phyloP scores from a whole-genome alignment of 2,113 vertebrate species.

The Menura novaehollandiae region DNA sequence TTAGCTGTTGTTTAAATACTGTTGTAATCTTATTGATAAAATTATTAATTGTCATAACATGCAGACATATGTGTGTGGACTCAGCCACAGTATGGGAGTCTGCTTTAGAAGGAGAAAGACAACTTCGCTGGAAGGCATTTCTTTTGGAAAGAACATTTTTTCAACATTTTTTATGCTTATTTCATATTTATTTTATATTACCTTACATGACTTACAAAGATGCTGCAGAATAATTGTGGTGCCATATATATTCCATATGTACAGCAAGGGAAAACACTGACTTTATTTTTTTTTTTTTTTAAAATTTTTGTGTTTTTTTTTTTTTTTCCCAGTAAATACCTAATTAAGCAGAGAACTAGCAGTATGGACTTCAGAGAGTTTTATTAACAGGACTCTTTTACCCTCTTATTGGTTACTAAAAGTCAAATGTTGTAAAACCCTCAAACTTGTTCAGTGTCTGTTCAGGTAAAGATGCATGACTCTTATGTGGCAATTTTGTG shows the following conservation, averaged over 20 bases:
- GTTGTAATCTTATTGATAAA: constrained; percentile 23
- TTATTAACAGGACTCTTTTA: not conserved
- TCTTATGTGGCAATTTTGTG: not conserved
- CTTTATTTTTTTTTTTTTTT: not conserved
- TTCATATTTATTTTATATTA: not conserved
- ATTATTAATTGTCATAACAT: not conserved
- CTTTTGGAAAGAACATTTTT: not conserved
- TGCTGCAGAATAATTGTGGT: not conserved
- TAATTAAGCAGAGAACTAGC: not conserved
- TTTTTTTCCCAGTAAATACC: not conserved
- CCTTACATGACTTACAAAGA: not conserved
- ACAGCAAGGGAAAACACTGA: not conserved
- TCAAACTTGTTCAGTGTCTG: not conserved
- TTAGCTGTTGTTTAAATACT: not conserved
- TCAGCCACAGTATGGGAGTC: fast-evolving
- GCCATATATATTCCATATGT: not conserved
- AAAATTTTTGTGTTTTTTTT: no score
- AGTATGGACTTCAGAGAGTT: not conserved
- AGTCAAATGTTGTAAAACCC: not conserved
- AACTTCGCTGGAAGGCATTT: not conserved
- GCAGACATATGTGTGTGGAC: not conserved
- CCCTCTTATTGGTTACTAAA: not conserved
- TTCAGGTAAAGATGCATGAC: not conserved
- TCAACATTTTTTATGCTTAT: not conserved
- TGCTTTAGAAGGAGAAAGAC: not conserved